Evolutionary conservation across 2,113 vertebrate genomes (phyloP), one percentile per base, ranked within the genome.

Genomic region (Garra rufa): DNA sequence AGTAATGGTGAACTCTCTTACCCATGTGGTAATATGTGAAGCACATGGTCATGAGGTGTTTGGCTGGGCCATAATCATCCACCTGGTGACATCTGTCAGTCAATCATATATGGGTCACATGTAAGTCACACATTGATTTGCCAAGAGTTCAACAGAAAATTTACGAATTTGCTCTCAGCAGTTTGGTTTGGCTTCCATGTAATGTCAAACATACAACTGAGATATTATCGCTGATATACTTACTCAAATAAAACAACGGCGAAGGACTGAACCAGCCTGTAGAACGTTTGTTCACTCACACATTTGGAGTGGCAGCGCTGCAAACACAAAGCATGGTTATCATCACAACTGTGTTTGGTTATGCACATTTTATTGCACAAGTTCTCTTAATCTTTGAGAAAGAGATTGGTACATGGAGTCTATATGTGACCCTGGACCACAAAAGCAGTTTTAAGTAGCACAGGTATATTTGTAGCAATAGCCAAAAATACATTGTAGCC

Each of bases 21-120:
- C 98, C 98, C 0, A 95, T 52, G 63, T 99, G 93, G 91, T 98
- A 99, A 88, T 97, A 99, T 0, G 98, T 99, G 91, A 99, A 99
- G 83, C 98, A 99, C 98, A 99, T 99, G 57, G 98, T 99, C 98
- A 99, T 99, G 88, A 99, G 96, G 91, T 97, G 98, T 91, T 99
- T 99, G 81, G 98, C 98, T 0, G 98, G 98, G 74, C 95, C 96
- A 84, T 99, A 99, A 90, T 99, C 98, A 0, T 99, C 98, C 97
- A 97, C 96, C 93, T 99, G 97, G 90, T 96, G 95, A 87, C 98
- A 99, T 90, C 98, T 99, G 93, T 1, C 0, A 85, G 88, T 0
- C 17, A 84, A 55, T 83, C 24, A 89, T 63, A 88, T 50, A 52
- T 71, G 9, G 52, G 44, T 75, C 75, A 87, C 55, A 82, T 38